phyloP scores from a whole-genome alignment of 37 sponge, comb jelly and placozoan genomes.

The Trichoplax adhaerens region DNA sequence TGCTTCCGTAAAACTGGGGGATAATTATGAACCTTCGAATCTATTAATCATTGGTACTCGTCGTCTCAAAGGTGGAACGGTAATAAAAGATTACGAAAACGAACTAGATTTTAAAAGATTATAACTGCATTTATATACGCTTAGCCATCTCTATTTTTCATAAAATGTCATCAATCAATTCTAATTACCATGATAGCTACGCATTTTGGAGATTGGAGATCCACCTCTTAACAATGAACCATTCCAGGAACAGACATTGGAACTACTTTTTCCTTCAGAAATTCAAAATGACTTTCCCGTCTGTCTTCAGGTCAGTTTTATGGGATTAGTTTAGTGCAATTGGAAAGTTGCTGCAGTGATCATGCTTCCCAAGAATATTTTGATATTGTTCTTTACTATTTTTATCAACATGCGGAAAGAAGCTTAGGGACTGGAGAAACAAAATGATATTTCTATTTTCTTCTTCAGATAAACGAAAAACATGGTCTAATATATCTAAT shows the following conservation, averaged over 20 bases:
- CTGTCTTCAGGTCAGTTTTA: conserved; percentile 72
- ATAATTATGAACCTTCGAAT: conserved; percentile 64
- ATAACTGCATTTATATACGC: too few species aligned
- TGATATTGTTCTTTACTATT: too few species aligned
- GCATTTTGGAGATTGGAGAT: conserved; percentile 78
- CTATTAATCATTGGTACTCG: conserved; percentile 88
- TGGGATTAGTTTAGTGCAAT: too few species aligned
- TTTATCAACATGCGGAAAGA: too few species aligned
- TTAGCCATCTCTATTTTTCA: too few species aligned
- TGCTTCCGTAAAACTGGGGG: conserved; percentile 71
- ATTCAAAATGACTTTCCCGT: conserved; percentile 98
- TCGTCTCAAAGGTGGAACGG: conserved; percentile 29
- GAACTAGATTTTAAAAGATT: neutral
- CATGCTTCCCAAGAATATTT: too few species aligned
- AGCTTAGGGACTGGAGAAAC: too few species aligned
- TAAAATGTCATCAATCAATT: too few species aligned
- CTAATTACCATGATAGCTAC: conserved; percentile 29
- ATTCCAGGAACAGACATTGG: conserved; percentile 86
- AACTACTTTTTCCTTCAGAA: conserved; percentile 90
- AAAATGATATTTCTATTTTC: too few species aligned
- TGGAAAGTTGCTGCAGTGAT: too few species aligned
- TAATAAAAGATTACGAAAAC: conserved; percentile 14
- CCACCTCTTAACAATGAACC: conserved; percentile 81
- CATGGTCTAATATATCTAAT: conserved; percentile 85
- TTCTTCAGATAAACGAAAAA: conserved; percentile 48